Evolutionary conservation across 53 echinoderm and acorn worm genomes (phyloP).

Genomic region (Patiria pectinifera): DNA sequence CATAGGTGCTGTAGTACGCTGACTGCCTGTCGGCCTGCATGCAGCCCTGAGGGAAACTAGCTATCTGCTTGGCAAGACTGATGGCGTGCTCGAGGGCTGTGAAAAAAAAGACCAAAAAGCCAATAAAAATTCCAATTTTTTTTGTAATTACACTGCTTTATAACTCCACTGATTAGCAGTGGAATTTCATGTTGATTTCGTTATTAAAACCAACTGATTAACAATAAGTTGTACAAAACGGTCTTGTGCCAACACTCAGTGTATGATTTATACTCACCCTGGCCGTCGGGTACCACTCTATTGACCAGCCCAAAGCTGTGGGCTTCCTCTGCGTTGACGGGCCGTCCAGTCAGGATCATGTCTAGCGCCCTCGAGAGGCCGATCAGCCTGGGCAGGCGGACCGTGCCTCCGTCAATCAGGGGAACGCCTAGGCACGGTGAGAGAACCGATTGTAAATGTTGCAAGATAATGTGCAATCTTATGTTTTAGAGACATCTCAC

Average conservation of each 20-base stretch:
- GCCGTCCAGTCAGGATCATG: slow-evolving; percentile 89
- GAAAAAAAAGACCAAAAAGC: background rate
- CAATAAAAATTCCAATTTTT: background rate
- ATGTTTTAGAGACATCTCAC: too few relatives aligned
- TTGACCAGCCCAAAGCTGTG: slow-evolving; percentile 88
- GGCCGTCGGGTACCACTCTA: slow-evolving; percentile 88
- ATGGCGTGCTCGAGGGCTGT: slow-evolving; percentile 85
- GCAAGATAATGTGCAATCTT: too few relatives aligned
- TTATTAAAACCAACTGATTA: too few relatives aligned
- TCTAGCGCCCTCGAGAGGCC: slow-evolving; percentile 94
- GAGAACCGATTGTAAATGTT: background rate
- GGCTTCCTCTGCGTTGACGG: slow-evolving; percentile 87
- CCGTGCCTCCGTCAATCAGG: slow-evolving; percentile 91
- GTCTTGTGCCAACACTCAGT: background rate
- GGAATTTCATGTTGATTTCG: too few relatives aligned
- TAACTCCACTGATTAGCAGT: too few relatives aligned
- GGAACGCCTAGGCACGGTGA: slow-evolving; percentile 77
- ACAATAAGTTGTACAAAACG: too few relatives aligned
- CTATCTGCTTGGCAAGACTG: slow-evolving; percentile 80
- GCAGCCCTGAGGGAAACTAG: slow-evolving; percentile 86
- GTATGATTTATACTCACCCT: slow-evolving; percentile 57
- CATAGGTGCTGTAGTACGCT: slow-evolving; percentile 72
- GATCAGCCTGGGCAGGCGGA: slow-evolving; percentile 85
- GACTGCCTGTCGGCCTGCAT: slow-evolving; percentile 73
- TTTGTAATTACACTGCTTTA: background rate